Percentiles rank a stretch among this genome's conserved stretches.
These are phyloP conservation scores for Stichopus horrens DNA, from an alignment of 53 echinoderm and acorn worm genomes.

Conservation along the genomic window DNA sequence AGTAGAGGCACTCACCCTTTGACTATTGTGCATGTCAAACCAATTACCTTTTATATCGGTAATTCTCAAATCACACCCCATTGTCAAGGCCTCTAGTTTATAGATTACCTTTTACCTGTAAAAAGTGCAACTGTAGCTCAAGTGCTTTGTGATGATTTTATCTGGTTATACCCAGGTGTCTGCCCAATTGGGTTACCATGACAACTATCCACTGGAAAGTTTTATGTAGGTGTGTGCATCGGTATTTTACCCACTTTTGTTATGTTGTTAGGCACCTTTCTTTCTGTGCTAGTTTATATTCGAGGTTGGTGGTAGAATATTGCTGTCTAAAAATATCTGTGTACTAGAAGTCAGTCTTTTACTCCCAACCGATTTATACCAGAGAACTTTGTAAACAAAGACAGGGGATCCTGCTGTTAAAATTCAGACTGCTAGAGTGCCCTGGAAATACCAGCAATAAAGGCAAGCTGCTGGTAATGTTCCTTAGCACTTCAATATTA, in stretches of 20 bases:
- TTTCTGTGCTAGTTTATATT: no score
- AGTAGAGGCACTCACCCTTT: no score
- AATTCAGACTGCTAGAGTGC: background rate
- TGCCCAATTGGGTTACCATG: background rate
- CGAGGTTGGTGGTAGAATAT: no score
- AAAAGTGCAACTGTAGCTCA: no score
- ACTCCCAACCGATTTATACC: no score
- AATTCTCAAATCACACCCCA: no score
- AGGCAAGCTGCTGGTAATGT: background rate
- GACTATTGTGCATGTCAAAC: no score
- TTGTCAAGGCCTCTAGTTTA: no score
- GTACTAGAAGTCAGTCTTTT: no score
- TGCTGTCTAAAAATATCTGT: no score
- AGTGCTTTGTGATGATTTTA: background rate
- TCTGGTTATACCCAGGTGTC: background rate
- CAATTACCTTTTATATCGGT: no score
- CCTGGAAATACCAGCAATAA: background rate
- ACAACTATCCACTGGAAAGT: background rate
- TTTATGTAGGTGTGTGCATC: background rate
- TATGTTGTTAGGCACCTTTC: background rate
- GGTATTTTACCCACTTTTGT: background rate
- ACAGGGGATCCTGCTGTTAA: background rate
- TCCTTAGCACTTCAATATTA: background rate
- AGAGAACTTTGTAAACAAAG: background rate
- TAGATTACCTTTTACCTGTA: no score